phyloP scores from a whole-genome alignment of 2,888 invertebrate genomes.

The Blomia tropicalis region DNA sequence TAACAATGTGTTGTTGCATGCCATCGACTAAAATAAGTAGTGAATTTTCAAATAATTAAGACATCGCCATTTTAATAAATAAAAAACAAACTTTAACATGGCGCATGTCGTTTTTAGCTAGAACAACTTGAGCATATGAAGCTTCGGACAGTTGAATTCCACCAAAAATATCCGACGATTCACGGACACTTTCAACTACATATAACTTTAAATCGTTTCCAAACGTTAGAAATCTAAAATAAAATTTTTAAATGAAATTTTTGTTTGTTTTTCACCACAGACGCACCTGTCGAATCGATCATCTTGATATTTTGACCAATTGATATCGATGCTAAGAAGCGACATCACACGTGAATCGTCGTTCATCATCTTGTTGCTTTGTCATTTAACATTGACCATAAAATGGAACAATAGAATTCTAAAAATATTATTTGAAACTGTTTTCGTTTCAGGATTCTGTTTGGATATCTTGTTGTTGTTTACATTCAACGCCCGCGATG shows the following conservation, averaged over 20 bases:
- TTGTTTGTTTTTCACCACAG: background rate
- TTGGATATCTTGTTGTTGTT: no score
- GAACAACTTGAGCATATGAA: conserved; percentile 51
- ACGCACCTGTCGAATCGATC: background rate
- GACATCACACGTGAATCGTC: conserved; percentile 20
- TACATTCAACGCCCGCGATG: no score
- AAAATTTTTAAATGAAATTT: background rate
- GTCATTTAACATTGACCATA: no score
- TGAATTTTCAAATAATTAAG: background rate
- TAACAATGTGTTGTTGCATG: conserved; percentile 54
- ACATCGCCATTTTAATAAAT: background rate
- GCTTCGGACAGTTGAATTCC: conserved; percentile 44
- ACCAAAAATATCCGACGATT: conserved; percentile 34
- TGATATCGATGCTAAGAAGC: conserved; percentile 26
- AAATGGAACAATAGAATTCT: no score
- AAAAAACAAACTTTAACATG: conserved; percentile 46
- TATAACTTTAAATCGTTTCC: conserved; percentile 75
- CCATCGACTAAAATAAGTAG: conserved; percentile 47
- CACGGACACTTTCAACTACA: conserved; percentile 41
- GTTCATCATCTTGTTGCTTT: background rate
- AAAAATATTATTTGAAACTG: no score
- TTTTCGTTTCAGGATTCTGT: no score
- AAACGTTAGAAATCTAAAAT: conserved; percentile 57
- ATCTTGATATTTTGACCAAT: conserved; percentile 23
- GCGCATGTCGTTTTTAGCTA: conserved; percentile 55